Evolutionary conservation across 2,888 invertebrate genomes (phyloP).

Genomic region (Phyllotreta cruciferae): DNA sequence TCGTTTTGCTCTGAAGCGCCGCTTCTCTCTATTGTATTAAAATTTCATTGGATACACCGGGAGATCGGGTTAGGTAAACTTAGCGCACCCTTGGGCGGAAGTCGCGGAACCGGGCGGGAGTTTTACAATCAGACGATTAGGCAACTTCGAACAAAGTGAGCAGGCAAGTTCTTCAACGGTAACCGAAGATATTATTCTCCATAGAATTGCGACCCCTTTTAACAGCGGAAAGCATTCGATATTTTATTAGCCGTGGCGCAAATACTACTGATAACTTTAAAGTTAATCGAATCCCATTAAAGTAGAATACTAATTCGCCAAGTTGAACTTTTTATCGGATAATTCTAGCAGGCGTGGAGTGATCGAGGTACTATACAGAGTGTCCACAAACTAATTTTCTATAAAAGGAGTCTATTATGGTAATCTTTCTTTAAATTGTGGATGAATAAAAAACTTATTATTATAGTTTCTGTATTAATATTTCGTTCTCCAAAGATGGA

Average conservation of each 20-base stretch:
- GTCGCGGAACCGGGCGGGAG: neutral
- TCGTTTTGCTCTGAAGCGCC: too few relatives aligned
- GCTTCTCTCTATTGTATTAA: too few relatives aligned
- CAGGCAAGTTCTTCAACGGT: slow-evolving; percentile 13
- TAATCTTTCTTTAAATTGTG: too few relatives aligned
- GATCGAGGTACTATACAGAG: too few relatives aligned
- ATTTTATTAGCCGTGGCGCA: slow-evolving; percentile 17
- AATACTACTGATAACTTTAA: slow-evolving; percentile 16
- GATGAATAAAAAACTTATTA: too few relatives aligned
- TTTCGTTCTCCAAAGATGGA: too few relatives aligned
- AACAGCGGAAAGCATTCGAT: slow-evolving; percentile 16
- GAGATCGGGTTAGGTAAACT: too few relatives aligned
- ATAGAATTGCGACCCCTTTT: slow-evolving; percentile 8
- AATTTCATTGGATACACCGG: too few relatives aligned
- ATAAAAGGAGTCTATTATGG: too few relatives aligned
- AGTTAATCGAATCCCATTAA: slow-evolving; percentile 19
- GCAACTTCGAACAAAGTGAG: slow-evolving; percentile 16
- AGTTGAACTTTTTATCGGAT: slow-evolving; percentile 6
- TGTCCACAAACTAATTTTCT: too few relatives aligned
- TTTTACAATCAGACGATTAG: slow-evolving; percentile 15
- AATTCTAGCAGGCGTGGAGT: too few relatives aligned
- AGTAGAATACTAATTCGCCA: slow-evolving; percentile 8
- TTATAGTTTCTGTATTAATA: too few relatives aligned
- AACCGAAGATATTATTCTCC: slow-evolving; percentile 18
- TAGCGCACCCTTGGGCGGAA: neutral